phyloP scores from a whole-genome alignment of 2,888 invertebrate genomes.

The Napeogenes sylphis region DNA sequence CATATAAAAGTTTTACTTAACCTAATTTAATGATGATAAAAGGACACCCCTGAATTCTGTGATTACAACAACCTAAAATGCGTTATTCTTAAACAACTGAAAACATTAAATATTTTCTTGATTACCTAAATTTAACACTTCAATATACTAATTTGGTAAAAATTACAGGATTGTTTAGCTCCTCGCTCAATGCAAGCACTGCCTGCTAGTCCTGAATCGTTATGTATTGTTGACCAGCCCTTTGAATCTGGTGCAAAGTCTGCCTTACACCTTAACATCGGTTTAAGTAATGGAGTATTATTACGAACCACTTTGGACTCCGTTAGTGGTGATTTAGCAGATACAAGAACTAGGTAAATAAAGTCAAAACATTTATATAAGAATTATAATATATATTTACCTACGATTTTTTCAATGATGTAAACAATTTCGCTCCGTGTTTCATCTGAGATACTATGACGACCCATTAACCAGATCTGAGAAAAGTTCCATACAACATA shows the following conservation, averaged over 20 bases:
- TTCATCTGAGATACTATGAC: slow-evolving; percentile 79
- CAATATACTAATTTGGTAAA: slow-evolving; percentile 4
- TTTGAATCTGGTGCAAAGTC: slow-evolving; percentile 82
- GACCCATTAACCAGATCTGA: slow-evolving; percentile 75
- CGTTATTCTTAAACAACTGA: slow-evolving; percentile 72
- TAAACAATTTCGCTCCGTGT: slow-evolving; percentile 75
- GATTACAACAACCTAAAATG: slow-evolving; percentile 74
- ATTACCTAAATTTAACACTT: slow-evolving; percentile 1
- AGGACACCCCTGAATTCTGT: slow-evolving; percentile 75
- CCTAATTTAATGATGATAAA: slow-evolving; percentile 63
- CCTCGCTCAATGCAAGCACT: slow-evolving; percentile 97
- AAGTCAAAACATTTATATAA: not conserved
- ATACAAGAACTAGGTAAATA: slow-evolving; percentile 90
- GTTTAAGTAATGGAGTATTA: slow-evolving; percentile 96
- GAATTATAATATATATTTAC: not conserved
- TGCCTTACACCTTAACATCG: slow-evolving; percentile 95
- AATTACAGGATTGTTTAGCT: slow-evolving; percentile 89
- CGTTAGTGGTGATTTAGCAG: slow-evolving; percentile 96
- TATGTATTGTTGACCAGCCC: slow-evolving; percentile 94
- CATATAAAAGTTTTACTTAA: not conserved
- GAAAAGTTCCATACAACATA: slow-evolving; percentile 23
- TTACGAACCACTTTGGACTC: slow-evolving; percentile 96
- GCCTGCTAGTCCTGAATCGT: slow-evolving; percentile 96
- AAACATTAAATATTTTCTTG: not conserved
- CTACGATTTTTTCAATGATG: slow-evolving; percentile 53